Conservation (phyloP, 2,888 invertebrate genomes). For the Eutolmus rufibarbis region DNA sequence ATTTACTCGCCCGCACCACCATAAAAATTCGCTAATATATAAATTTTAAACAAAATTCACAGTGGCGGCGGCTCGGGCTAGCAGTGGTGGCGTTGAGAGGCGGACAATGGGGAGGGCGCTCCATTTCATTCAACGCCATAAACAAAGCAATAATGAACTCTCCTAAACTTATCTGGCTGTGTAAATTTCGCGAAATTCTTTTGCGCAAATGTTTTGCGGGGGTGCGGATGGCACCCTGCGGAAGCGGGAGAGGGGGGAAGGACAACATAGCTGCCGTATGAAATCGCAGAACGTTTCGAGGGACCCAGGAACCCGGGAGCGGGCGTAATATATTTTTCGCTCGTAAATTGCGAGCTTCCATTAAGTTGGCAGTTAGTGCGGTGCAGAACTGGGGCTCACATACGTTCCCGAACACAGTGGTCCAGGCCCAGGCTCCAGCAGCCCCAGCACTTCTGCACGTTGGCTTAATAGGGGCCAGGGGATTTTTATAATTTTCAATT, state of each 20-base stretch:
- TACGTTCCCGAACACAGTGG: not conserved
- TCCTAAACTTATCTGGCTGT: slow-evolving; percentile 18
- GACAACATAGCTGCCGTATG: not conserved
- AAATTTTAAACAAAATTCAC: slow-evolving; percentile 7
- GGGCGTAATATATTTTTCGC: slow-evolving; percentile 30
- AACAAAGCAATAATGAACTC: slow-evolving; percentile 36
- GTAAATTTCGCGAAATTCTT: slow-evolving; percentile 29
- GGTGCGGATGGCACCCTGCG: not conserved
- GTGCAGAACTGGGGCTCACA: not conserved
- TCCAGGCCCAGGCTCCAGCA: not conserved
- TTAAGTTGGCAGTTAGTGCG: slow-evolving; percentile 25
- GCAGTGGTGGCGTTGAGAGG: not conserved
- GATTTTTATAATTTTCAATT: slow-evolving; percentile 29
- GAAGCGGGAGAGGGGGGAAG: not conserved
- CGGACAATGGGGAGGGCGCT: not conserved
- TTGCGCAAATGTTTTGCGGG: not conserved
- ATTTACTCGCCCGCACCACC: not conserved
- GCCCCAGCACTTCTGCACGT: not conserved
- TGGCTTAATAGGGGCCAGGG: not conserved
- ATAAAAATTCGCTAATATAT: slow-evolving; percentile 10
- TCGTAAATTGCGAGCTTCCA: slow-evolving; percentile 32
- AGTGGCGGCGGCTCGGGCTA: not conserved
- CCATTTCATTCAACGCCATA: slow-evolving; percentile 9
- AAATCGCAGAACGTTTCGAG: not conserved
- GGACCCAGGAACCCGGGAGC: not conserved